phyloP scores from a whole-genome alignment of 2,113 vertebrate genomes.

The Chroicocephalus ridibundus region DNA sequence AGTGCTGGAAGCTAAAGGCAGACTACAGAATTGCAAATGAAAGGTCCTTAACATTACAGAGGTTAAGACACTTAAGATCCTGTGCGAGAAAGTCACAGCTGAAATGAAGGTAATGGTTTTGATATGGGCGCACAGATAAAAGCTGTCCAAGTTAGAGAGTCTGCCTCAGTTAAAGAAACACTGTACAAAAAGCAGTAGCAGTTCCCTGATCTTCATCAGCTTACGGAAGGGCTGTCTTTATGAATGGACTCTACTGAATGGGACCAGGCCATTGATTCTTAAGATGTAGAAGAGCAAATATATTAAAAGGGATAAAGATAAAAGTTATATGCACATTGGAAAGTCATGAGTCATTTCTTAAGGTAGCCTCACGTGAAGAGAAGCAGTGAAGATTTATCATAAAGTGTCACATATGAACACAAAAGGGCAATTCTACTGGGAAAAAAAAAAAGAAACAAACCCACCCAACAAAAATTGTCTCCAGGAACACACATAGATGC shows the following conservation, averaged over 20 bases:
- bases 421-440: neutral
- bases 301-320: neutral
- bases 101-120: neutral
- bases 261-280: neutral
- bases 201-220: neutral
- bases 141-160: neutral
- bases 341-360: neutral
- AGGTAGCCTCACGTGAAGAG: neutral
- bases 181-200: neutral
- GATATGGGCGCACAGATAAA: neutral
- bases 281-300: neutral
- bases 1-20: neutral
- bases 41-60: neutral
- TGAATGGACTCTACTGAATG: neutral
- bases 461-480: neutral
- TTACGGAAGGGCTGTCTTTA: neutral
- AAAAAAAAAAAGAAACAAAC: neutral
- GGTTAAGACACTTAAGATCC: neutral
- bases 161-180: neutral
- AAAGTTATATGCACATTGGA: neutral
- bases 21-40: neutral
- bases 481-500: neutral
- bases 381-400: neutral
- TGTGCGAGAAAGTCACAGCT: neutral
- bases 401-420: neutral